A percentile compares a stretch with the other conserved stretches of the same genome.
phyloP scores from a whole-genome alignment of 1,140 invertebrate species.

The Drosophila setifemur region DNA sequence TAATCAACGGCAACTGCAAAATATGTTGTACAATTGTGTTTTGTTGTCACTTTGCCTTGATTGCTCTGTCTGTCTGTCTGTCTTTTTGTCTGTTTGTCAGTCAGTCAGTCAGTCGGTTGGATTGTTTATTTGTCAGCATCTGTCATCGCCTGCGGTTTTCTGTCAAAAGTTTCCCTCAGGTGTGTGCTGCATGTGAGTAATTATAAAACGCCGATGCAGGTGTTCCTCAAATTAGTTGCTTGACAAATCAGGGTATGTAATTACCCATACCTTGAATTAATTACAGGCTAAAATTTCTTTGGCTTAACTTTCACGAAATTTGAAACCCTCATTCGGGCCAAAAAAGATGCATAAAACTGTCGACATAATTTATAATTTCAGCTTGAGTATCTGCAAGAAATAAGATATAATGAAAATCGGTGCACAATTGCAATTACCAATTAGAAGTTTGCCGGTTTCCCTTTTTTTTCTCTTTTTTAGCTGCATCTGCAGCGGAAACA shows the following conservation, averaged over 20 bases:
- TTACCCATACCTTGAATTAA: neutral
- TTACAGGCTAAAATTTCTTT: neutral
- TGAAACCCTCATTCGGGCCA: slow-evolving; percentile 16
- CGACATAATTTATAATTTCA: slow-evolving; percentile 50
- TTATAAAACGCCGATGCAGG: slow-evolving; percentile 5
- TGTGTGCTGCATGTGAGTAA: slow-evolving; percentile 26
- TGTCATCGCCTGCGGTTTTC: slow-evolving; percentile 56
- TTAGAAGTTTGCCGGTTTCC: slow-evolving; percentile 53
- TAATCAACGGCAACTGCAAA: slow-evolving; percentile 51
- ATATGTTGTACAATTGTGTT: slow-evolving; percentile 34
- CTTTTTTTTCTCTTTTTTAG: neutral
- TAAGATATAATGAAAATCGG: neutral
- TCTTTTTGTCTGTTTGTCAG: slow-evolving; percentile 39
- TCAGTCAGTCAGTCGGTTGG: neutral
- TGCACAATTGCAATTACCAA: slow-evolving; percentile 64
- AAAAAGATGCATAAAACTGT: slow-evolving; percentile 51
- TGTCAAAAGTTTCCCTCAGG: slow-evolving; percentile 5
- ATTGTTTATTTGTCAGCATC: slow-evolving; percentile 51
- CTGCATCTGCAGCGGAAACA: slow-evolving; percentile 42
- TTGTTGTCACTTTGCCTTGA: slow-evolving; percentile 26
- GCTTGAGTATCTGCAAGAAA: slow-evolving; percentile 17
- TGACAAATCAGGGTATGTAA: neutral
- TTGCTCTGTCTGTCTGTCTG: slow-evolving; percentile 8
- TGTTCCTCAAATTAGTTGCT: neutral
- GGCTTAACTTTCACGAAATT: too few species aligned